Evolutionary conservation across 2,797 vertebrate species (phyloP).

Genomic region (Pachyuromys duprasi): DNA sequence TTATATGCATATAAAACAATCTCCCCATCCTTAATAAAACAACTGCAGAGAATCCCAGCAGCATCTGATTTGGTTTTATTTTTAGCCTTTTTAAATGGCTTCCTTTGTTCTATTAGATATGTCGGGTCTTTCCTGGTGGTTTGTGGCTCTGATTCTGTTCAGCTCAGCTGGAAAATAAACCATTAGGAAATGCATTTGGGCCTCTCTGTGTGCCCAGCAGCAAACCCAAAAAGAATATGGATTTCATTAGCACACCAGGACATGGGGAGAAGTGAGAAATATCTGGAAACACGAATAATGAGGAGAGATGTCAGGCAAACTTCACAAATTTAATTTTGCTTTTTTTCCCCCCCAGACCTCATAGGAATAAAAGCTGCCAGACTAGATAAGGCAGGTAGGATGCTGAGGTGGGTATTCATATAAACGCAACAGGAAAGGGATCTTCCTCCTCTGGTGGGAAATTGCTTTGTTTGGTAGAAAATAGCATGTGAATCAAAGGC

Average conservation of each 20-base stretch:
- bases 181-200: slow-evolving; percentile 46
- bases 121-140: not conserved
- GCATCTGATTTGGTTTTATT: slow-evolving; percentile 43
- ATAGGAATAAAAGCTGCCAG: not conserved
- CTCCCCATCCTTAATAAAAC: slow-evolving; percentile 34
- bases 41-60: slow-evolving; percentile 8
- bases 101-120: not conserved
- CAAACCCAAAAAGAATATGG: slow-evolving; percentile 33
- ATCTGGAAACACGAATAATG: not conserved
- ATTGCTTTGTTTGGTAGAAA: slow-evolving; percentile 32
- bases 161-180: slow-evolving; percentile 63
- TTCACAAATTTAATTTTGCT: not conserved
- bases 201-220: slow-evolving; percentile 17
- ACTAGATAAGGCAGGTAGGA: not conserved
- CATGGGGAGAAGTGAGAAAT: slow-evolving; percentile 39
- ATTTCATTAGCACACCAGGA: slow-evolving; percentile 55
- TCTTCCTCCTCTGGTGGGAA: not conserved
- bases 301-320: not conserved
- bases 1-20: not conserved
- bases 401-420: not conserved
- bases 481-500: not conserved
- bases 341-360: not conserved
- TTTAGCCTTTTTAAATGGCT: slow-evolving; percentile 41
- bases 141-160: slow-evolving; percentile 61
- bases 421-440: not conserved